A percentile compares a stretch with the other conserved stretches of the same genome.
phyloP scores from a whole-genome alignment of 1,140 invertebrate genomes.

The Diorhabda carinulata region DNA sequence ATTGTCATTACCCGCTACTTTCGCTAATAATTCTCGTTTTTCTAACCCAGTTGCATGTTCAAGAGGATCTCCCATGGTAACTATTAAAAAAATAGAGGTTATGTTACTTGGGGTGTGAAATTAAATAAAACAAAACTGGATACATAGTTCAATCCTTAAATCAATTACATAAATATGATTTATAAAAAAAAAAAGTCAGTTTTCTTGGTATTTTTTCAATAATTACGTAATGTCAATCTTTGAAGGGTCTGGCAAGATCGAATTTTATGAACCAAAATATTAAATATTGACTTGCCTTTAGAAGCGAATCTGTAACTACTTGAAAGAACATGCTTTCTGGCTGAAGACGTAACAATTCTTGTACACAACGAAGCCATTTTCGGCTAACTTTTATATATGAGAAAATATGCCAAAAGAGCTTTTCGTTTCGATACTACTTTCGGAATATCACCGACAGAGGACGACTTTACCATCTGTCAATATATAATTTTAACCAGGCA shows the following conservation, averaged over 20 bases:
- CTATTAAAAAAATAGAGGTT: conserved; percentile 28
- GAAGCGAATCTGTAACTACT: conserved; percentile 47
- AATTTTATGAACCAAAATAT: not conserved
- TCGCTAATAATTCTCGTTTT: conserved; percentile 80
- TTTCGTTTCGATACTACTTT: not conserved
- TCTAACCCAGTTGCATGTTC: conserved; percentile 92
- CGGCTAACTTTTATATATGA: not conserved
- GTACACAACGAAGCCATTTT: conserved; percentile 60
- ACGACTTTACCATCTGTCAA: no score
- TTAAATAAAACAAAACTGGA: not conserved
- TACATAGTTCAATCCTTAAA: not conserved
- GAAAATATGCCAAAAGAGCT: conserved; percentile 2
- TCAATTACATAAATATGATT: not conserved
- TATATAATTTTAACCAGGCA: no score
- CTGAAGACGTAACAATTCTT: conserved; percentile 50
- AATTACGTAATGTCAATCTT: conserved; percentile 31
- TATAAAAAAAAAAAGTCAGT: no score
- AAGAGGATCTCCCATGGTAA: conserved; percentile 76
- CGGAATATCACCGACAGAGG: not conserved
- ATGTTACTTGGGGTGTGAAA: not conserved
- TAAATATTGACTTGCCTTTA: conserved; percentile 45
- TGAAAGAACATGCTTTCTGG: conserved; percentile 51
- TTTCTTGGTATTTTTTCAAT: conserved; percentile 10
- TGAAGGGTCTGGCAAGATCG: conserved; percentile 8
- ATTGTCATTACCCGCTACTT: conserved; percentile 83